A percentile compares a stretch with the other conserved stretches of the same genome.
Conservation (phyloP, 2,888 invertebrate genomes). For the Cataglyphis albicans region DNA sequence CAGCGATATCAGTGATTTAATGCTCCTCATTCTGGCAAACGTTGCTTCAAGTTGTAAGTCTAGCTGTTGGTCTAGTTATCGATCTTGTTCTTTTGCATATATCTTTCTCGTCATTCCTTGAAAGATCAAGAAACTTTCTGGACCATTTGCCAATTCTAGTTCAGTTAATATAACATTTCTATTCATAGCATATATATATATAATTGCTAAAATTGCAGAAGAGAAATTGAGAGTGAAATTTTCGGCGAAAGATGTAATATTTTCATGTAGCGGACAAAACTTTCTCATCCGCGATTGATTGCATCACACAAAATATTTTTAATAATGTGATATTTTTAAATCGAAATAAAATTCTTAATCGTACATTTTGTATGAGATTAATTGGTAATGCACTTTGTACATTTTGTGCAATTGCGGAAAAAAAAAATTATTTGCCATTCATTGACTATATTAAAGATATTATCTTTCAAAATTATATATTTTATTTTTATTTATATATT, state of each 20-base stretch:
- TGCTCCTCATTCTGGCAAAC: background rate
- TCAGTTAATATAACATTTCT: conserved; percentile 34
- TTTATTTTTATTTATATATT: no score
- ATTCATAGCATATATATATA: conserved; percentile 5
- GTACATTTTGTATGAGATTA: conserved; percentile 43
- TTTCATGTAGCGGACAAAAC: background rate
- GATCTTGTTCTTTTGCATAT: background rate
- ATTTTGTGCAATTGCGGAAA: conserved; percentile 62
- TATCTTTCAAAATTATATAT: background rate
- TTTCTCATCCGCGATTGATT: background rate
- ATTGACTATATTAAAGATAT: conserved; percentile 64
- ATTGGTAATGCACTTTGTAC: conserved; percentile 30
- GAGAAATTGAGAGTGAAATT: background rate
- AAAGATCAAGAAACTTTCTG: conserved; percentile 74
- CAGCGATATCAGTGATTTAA: conserved; percentile 23
- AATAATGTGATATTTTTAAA: background rate
- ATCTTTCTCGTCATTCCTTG: conserved; percentile 44
- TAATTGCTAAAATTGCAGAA: background rate
- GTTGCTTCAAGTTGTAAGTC: background rate
- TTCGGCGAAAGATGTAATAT: background rate
- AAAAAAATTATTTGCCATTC: conserved; percentile 59
- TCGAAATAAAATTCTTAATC: background rate
- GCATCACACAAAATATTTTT: background rate
- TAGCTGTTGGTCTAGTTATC: background rate
- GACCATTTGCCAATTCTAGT: conserved; percentile 69